Percentiles rank a stretch among this genome's conserved stretches.
Evolutionary conservation across 2,113 vertebrate species (phyloP).

Genomic region (Rattus rattus): DNA sequence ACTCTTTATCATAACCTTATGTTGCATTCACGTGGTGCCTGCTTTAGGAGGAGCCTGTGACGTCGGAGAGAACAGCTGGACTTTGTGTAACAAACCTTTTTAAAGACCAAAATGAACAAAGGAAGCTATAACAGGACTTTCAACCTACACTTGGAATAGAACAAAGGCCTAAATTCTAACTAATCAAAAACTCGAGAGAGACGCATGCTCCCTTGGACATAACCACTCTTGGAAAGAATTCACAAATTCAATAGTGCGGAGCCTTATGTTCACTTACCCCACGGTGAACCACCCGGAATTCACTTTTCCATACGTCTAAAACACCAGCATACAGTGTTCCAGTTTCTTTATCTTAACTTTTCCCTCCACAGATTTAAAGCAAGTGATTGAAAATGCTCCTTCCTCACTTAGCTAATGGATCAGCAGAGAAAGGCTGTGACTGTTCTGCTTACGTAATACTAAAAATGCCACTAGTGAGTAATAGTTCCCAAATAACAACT

Average conservation of each 20-base stretch:
- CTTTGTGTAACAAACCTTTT: background rate
- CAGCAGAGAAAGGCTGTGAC: background rate
- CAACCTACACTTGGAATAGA: background rate
- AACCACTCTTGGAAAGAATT: background rate
- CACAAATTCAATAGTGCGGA: background rate
- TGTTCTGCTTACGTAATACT: background rate
- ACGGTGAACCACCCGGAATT: background rate
- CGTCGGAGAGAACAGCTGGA: background rate
- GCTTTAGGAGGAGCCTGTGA: constrained; percentile 4
- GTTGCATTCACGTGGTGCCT: background rate
- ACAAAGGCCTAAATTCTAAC: background rate
- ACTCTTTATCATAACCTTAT: background rate
- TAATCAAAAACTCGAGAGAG: background rate
- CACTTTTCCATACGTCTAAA: background rate
- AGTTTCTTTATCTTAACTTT: background rate
- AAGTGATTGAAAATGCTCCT: background rate
- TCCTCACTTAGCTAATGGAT: background rate
- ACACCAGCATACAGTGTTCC: background rate
- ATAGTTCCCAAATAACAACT: background rate
- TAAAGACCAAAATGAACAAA: background rate
- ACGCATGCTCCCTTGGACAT: background rate
- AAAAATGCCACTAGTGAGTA: background rate
- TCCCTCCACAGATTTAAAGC: background rate
- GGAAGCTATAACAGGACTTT: background rate
- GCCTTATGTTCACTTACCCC: background rate